phyloP scores from a whole-genome alignment of 2,797 vertebrate genomes.

The Mormyrus hasselquistii region DNA sequence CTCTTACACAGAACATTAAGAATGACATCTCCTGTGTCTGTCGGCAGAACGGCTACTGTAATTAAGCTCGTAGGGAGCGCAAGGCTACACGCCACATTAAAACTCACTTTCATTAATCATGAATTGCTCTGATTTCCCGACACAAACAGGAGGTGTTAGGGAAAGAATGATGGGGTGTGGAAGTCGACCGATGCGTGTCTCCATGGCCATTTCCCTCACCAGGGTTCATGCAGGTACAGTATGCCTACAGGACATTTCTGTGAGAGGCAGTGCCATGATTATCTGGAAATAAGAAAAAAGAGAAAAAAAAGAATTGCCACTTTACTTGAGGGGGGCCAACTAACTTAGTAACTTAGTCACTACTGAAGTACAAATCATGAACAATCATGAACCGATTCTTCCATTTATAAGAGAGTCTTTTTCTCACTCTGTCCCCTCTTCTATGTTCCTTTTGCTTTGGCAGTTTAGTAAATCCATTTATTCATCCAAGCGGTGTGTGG shows the following conservation, averaged over 20 bases:
- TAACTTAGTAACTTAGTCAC: not conserved
- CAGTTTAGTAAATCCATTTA: not conserved
- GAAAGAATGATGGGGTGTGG: not conserved
- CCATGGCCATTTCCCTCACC: not conserved
- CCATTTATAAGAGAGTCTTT: not conserved
- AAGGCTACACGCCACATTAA: constrained; percentile 3
- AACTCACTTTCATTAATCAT: constrained; percentile 6
- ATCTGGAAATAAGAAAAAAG: not conserved
- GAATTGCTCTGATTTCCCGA: constrained; percentile 9
- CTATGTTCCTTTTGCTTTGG: not conserved
- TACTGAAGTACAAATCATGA: not conserved
- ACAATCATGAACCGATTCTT: not conserved
- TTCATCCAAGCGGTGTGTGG: not conserved
- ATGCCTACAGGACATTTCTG: not conserved
- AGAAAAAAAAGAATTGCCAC: not conserved
- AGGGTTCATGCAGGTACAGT: not conserved
- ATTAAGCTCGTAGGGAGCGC: constrained; percentile 34
- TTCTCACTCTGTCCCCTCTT: not conserved
- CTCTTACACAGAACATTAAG: constrained; percentile 33
- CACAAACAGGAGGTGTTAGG: not conserved
- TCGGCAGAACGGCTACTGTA: constrained; percentile 26
- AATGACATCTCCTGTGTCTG: constrained; percentile 36
- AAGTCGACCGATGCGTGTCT: not conserved
- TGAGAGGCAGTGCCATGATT: not conserved
- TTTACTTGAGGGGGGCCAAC: not conserved